Evolutionary conservation across 2,888 invertebrate species (phyloP), one percentile per base, ranked within the genome.

Genomic region (Incurvaria masculella): DNA sequence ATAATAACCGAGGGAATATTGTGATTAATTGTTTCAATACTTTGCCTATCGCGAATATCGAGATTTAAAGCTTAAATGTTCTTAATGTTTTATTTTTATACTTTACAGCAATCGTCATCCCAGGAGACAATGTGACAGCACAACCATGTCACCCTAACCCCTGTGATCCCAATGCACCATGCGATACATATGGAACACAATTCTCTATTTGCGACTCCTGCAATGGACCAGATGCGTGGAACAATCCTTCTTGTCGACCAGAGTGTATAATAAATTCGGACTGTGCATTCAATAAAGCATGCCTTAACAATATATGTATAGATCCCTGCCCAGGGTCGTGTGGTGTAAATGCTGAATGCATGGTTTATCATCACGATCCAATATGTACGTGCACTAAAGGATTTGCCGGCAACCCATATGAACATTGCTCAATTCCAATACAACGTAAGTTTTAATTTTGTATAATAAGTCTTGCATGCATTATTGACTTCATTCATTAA

Each of bases 261-360:
- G 91, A 93, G 72, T 94, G 94, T 69, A 71, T 93, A 45, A 81
- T 87, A 16, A 88, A 87, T 61, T 84, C 88, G 1, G 92, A 93
- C 60, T 93, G 93, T 74, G 80, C 86, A 45, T 88, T 89, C 60
- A 79, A 89, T 62, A 85, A 80, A 60, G 88, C 91, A 48, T 93
- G 92, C 61, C 70, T 90, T 45, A 83, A 85, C 53, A 85, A 86
- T 57, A 83, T 80, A 62, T 93, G 93, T 61, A 66, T 83, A 14
- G 88, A 92, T 67, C 91, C 91, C 17, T 91, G 91, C 57, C 85
- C 86, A 8, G 90, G 90, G 44, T 87, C 89, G 2, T 91, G 91
- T 61, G 90, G 91, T 42, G 81, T 87, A 44, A 87, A 86, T 59
- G 87, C 90, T 42, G 62, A 83, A 50, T 91, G 90, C 62, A 73